phyloP scores from a whole-genome alignment of 2,113 vertebrate genomes.

The Oreochromis tanganicae region DNA sequence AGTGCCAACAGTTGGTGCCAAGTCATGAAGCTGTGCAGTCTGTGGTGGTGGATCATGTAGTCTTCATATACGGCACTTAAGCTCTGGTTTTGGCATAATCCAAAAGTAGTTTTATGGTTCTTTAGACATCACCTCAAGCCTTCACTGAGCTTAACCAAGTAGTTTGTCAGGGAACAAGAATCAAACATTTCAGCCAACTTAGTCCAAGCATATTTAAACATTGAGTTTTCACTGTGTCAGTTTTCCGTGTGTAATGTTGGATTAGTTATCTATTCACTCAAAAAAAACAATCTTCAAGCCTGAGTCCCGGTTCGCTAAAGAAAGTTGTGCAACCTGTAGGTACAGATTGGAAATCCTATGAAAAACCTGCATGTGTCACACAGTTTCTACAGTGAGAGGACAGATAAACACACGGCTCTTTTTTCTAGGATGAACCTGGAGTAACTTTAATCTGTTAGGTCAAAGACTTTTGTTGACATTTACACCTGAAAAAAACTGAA shows the following conservation, averaged over 20 bases:
- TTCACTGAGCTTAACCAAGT: not conserved
- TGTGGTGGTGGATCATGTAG: not conserved
- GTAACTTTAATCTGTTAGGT: not conserved
- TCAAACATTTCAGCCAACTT: not conserved
- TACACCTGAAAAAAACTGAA: not conserved
- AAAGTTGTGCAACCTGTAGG: accelerated
- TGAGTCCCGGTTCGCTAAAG: not conserved
- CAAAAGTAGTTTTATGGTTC: not conserved
- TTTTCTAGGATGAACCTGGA: not conserved
- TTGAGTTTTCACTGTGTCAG: not conserved
- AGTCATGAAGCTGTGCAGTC: not conserved
- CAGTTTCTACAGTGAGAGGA: not conserved
- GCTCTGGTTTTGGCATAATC: not conserved
- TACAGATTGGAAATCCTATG: not conserved
- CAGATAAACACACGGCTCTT: accelerated
- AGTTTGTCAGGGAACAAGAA: not conserved
- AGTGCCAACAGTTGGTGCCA: not conserved
- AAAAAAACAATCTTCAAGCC: not conserved
- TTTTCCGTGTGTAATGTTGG: not conserved
- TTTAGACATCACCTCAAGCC: not conserved
- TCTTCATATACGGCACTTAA: not conserved
- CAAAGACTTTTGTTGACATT: not conserved
- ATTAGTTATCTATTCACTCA: not conserved
- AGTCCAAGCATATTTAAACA: not conserved
- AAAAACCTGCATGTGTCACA: not conserved